These are phyloP conservation scores for Plutomurus gul DNA, from an alignment of 1,140 invertebrate species.

Conservation along the genomic window DNA sequence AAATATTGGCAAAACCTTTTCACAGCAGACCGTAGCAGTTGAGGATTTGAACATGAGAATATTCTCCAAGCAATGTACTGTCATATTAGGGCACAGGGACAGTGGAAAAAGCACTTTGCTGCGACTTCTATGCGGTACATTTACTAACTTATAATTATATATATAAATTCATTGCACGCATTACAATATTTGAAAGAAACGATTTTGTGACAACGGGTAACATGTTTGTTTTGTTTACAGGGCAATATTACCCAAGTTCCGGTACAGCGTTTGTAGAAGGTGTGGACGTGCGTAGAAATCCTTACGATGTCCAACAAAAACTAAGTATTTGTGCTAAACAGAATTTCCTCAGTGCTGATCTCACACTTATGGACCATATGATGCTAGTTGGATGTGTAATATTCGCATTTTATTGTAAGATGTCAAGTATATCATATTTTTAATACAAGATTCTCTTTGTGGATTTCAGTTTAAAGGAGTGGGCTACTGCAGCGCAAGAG, in stretches of 20 bases:
- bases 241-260: not conserved
- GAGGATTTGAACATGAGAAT: constrained; percentile 3
- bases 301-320: not conserved
- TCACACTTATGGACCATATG: constrained; percentile 37
- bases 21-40: not conserved
- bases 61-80: not conserved
- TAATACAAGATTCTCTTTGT: too few species aligned
- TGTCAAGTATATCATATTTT: not conserved
- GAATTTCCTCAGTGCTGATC: not conserved
- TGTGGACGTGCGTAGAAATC: not conserved
- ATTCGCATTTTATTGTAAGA: not conserved
- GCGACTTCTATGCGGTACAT: constrained; percentile 2
- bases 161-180: not conserved
- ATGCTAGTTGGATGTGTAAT: constrained; percentile 12
- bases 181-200: not conserved
- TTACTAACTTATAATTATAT: not conserved
- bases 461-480: constrained; percentile 6
- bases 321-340: not conserved
- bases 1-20: not conserved
- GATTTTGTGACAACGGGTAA: too few species aligned
- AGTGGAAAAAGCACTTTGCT: constrained; percentile 28
- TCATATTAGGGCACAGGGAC: constrained; percentile 8
- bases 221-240: too few species aligned
- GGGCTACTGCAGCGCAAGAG: not conserved
- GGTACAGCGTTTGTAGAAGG: constrained; percentile 6